Evolutionary conservation across 2,113 vertebrate species (phyloP).

Genomic region (Ammodytes marinus): DNA sequence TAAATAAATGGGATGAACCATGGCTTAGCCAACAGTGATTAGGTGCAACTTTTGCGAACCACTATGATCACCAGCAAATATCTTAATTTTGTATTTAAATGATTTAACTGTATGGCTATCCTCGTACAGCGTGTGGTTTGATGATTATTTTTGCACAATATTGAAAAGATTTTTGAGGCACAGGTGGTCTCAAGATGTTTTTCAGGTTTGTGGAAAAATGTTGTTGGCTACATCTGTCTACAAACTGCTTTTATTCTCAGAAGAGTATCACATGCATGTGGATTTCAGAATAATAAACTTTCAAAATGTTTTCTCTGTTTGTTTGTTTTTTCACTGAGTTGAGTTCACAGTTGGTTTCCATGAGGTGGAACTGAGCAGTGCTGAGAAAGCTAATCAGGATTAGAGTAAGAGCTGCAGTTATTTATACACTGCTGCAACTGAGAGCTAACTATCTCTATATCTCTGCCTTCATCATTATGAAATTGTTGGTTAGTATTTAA

Average conservation of each 20-base stretch:
- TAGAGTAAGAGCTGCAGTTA: conserved; percentile 69
- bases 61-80: neutral
- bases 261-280: conserved; percentile 31
- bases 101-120: neutral
- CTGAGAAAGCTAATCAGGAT: conserved; percentile 79
- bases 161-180: neutral
- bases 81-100: neutral
- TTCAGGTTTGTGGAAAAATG: neutral
- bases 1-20: conserved; percentile 16
- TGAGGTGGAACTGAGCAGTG: conserved; percentile 58
- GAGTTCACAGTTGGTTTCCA: conserved; percentile 50
- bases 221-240: conserved; percentile 26
- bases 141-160: neutral
- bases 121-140: neutral
- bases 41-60: neutral
- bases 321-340: conserved; percentile 3
- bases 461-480: neutral
- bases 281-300: conserved; percentile 44
- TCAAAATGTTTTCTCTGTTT: conserved; percentile 2
- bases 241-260: conserved; percentile 37
- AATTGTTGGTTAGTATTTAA: conserved; percentile 15
- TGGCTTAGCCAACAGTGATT: neutral
- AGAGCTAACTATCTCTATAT: conserved; percentile 9
- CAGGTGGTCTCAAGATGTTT: no score
- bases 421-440: conserved; percentile 63